These are phyloP conservation scores for Agrochola lychnidis DNA, from an alignment of 2,888 invertebrate genomes.

Conservation along the genomic window DNA sequence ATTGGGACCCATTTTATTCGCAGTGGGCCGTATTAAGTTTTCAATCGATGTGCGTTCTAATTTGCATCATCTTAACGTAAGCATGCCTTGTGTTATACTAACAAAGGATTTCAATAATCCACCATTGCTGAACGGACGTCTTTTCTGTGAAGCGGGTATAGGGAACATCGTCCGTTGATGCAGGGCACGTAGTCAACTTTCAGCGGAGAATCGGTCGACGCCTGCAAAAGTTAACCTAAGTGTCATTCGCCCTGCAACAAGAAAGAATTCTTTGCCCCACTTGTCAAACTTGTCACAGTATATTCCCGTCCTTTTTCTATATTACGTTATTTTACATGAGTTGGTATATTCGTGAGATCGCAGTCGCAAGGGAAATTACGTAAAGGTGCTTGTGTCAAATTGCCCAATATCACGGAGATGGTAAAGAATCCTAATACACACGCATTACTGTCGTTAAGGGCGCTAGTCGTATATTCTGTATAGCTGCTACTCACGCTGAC, in stretches of 20 bases:
- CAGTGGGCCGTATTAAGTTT: conserved; percentile 50
- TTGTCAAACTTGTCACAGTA: conserved; percentile 63
- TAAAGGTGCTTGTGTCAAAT: conserved; percentile 63
- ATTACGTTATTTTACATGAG: conserved; percentile 40
- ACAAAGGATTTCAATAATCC: conserved; percentile 74
- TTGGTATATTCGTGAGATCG: conserved; percentile 43
- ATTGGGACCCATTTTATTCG: conserved; percentile 65
- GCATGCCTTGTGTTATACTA: conserved; percentile 67
- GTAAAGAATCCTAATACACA: conserved; percentile 52
- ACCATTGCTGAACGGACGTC: conserved; percentile 54
- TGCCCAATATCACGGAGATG: conserved; percentile 55
- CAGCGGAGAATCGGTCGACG: conserved; percentile 61
- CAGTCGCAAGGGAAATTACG: conserved; percentile 67
- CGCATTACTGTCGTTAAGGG: conserved; percentile 29
- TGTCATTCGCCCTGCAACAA: conserved; percentile 62
- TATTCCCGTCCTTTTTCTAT: conserved; percentile 37
- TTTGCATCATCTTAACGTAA: conserved; percentile 70
- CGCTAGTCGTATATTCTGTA: neutral
- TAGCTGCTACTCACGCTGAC: conserved; percentile 3
- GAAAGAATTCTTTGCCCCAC: conserved; percentile 57
- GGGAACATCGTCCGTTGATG: conserved; percentile 59
- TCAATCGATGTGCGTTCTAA: conserved; percentile 63
- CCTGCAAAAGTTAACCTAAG: conserved; percentile 69
- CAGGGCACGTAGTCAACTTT: conserved; percentile 77
- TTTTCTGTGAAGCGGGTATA: conserved; percentile 42